Base-by-base conservation (phyloP, 1,140 invertebrate genomes). In the Coptotermes formosanus region DNA sequence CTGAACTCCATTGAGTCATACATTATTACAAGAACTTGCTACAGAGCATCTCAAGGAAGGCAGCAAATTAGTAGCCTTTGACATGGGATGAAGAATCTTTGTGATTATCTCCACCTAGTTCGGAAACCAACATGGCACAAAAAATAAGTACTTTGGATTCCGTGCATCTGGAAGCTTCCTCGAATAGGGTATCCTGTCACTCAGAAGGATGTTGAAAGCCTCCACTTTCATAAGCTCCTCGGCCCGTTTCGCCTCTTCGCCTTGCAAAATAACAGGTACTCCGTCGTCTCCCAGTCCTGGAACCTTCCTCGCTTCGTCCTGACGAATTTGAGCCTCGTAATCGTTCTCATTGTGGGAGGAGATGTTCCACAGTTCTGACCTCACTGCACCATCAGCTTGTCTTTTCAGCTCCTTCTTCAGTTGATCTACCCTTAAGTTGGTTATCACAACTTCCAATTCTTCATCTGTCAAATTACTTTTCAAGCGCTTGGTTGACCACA, bases 161-260 rank as follows among this genome's bases (percentile, higher is more conserved):
- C 97, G 92, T 82, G 96, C 95, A 92, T 98, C 97, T 14, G 94
- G 94, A 55, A 98, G 89, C 64, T 95, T 95, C 88, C 98, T 91
- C 89, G 97, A 96, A 38, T 97, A 91, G 1, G 97, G 94, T 88
- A 99, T 98, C 91, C 95, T 96, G 90, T 98, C 96, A 90, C 97
- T 98, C 3, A 97, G 92, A 81, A 97, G 92, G 55, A 96, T 95
- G 92, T 99, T 98, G 89, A 98, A 97, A 7, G 97, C 97, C 91
- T 98, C 96, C 84, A 95, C 95, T 87, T 95, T 93, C 88, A 96
- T 94, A 32, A 95, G 89, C 88, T 94, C 92, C 87, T 97, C 93
- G 85, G 95, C 95, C 85, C 93, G 87, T 2, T 91, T 88, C 85
- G 92, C 92, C 84, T 96, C 94, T 75, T 91, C 89, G 82, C 92